phyloP scores from a whole-genome alignment of 2,888 invertebrate species.

The Polietes domitor region DNA sequence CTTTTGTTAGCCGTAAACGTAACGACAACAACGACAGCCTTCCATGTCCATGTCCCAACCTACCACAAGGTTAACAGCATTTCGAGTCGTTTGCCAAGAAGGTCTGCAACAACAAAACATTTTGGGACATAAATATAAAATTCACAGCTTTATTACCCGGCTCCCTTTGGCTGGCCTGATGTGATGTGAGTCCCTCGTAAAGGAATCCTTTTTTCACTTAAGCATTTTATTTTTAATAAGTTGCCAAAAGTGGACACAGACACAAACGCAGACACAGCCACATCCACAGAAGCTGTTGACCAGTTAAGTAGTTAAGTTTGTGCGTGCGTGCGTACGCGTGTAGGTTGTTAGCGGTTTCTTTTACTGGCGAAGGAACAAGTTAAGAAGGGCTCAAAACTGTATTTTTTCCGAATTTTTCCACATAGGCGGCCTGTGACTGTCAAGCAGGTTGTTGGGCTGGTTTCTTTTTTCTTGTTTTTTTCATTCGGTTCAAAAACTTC shows the following conservation, averaged over 20 bases:
- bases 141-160: constrained; percentile 23
- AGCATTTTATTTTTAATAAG: background rate
- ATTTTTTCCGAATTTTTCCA: background rate
- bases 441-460: background rate
- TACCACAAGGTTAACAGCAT: constrained; percentile 33
- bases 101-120: background rate
- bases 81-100: background rate
- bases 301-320: background rate
- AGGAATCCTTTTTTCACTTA: constrained; percentile 2
- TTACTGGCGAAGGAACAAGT: background rate
- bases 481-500: background rate
- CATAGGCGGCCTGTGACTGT: background rate
- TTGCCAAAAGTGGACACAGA: background rate
- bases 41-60: background rate
- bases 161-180: background rate
- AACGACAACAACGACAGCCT: too few relatives aligned
- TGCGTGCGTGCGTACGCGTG: background rate
- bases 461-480: background rate
- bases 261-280: background rate
- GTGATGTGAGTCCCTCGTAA: background rate
- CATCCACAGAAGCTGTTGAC: background rate
- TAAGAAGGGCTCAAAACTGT: background rate
- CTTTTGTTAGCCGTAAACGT: background rate
- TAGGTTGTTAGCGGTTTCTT: constrained; percentile 23
- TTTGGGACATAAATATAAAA: constrained; percentile 20